Evolutionary conservation across 2,888 invertebrate species (phyloP).

Genomic region (Amphipoea lucens): DNA sequence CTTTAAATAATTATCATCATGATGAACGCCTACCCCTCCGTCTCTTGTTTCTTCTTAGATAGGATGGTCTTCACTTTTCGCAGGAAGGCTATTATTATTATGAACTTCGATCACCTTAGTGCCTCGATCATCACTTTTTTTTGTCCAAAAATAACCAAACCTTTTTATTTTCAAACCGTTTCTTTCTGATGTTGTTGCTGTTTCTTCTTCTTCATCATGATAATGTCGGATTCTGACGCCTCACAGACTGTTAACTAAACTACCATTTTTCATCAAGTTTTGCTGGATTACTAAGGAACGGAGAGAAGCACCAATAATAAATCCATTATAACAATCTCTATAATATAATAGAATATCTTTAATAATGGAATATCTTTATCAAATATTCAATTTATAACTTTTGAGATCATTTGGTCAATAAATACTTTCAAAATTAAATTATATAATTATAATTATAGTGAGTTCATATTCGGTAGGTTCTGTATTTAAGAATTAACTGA

Average conservation of each 20-base stretch:
- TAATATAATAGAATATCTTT: no score
- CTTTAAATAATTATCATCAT: constrained; percentile 7
- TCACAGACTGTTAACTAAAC: background rate
- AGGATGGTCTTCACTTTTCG: background rate
- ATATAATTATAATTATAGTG: no score
- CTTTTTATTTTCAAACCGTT: background rate
- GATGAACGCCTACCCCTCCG: background rate
- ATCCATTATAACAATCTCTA: background rate
- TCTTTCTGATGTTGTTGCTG: background rate
- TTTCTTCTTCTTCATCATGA: background rate
- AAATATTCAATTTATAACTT: background rate
- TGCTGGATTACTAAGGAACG: background rate
- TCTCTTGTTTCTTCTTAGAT: background rate
- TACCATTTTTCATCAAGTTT: background rate
- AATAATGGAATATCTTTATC: no score
- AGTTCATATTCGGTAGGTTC: no score
- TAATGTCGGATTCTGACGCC: background rate
- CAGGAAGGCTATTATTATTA: background rate
- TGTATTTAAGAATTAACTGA: no score
- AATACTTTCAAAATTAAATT: no score
- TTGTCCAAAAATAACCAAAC: background rate
- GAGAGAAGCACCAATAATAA: background rate
- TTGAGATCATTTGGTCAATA: background rate
- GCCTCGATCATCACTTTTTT: background rate
- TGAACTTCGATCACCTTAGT: background rate